These are phyloP conservation scores for Netelia melanura DNA, from an alignment of 2,888 invertebrate species.

Conservation along the genomic window DNA sequence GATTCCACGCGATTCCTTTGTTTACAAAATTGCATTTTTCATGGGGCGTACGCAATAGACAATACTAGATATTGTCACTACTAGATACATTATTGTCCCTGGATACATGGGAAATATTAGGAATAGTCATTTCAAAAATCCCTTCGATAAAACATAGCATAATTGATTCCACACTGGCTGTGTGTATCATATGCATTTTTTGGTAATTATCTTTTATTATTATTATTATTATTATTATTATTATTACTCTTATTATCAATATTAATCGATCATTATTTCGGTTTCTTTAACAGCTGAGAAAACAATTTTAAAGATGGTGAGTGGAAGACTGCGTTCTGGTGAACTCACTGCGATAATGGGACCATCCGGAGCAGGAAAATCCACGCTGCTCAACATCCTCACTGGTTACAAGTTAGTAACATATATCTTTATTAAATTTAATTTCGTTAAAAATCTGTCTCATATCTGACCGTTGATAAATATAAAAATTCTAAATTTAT, in stretches of 20 bases:
- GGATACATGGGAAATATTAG: too few species aligned
- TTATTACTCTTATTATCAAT: neutral
- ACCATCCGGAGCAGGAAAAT: conserved; percentile 97
- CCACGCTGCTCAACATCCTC: conserved; percentile 96
- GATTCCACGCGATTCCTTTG: too few species aligned
- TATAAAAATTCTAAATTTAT: too few species aligned
- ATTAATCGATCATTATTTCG: conserved; percentile 30
- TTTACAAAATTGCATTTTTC: too few species aligned
- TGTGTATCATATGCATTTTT: neutral
- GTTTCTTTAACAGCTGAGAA: conserved; percentile 90
- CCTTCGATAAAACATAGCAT: too few species aligned
- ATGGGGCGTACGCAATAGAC: too few species aligned
- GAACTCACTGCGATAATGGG: conserved; percentile 99
- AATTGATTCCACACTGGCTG: neutral
- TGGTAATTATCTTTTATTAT: neutral
- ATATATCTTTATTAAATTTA: neutral
- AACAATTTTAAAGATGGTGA: conserved; percentile 95
- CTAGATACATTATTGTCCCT: too few species aligned
- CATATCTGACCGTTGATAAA: neutral
- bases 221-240: conserved; percentile 5
- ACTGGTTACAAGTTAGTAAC: conserved; percentile 96
- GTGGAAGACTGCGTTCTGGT: conserved; percentile 94
- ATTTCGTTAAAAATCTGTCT: neutral
- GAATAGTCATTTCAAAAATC: too few species aligned
- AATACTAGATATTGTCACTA: too few species aligned